A percentile compares a stretch with the other conserved stretches of the same genome.
Conservation (phyloP, 2,113 vertebrate genomes). For the Calyptommatus sinebrachiatus region DNA sequence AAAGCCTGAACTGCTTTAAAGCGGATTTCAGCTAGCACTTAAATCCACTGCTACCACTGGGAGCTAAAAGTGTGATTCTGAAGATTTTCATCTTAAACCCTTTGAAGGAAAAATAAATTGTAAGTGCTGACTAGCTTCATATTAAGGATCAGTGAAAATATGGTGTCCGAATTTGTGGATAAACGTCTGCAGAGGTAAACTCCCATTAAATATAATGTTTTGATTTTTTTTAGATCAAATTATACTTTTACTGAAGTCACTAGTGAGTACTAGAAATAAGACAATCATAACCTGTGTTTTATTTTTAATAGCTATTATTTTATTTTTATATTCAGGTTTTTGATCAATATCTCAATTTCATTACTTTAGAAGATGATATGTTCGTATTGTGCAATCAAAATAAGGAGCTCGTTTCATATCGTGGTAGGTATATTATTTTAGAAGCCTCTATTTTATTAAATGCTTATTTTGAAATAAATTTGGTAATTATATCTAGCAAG, state of each 20-base stretch:
- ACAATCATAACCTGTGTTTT: background rate
- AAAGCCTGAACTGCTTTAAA: too few species aligned
- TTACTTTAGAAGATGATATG: constrained; percentile 98
- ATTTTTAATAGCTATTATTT: background rate
- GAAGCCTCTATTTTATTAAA: constrained; percentile 9
- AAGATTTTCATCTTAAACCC: too few species aligned
- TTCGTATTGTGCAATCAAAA: constrained; percentile 96
- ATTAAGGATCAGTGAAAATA: background rate
- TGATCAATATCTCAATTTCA: constrained; percentile 98
- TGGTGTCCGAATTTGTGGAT: too few species aligned
- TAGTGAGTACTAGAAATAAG: background rate
- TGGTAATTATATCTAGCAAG: background rate
- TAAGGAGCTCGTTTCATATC: constrained; percentile 94
- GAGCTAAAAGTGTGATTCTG: too few species aligned
- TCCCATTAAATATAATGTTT: background rate
- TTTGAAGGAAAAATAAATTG: too few species aligned
- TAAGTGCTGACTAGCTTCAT: too few species aligned
- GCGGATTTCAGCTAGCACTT: too few species aligned
- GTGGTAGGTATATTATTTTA: constrained; percentile 76
- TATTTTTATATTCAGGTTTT: constrained; percentile 82
- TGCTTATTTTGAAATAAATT: background rate
- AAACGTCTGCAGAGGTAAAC: background rate
- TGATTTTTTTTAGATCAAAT: background rate
- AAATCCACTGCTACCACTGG: too few species aligned
- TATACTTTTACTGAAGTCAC: background rate